A percentile compares a stretch with the other conserved stretches of the same genome.
Evolutionary conservation across 1,140 invertebrate genomes (phyloP).

Genomic region (Lordiphosa collinella): DNA sequence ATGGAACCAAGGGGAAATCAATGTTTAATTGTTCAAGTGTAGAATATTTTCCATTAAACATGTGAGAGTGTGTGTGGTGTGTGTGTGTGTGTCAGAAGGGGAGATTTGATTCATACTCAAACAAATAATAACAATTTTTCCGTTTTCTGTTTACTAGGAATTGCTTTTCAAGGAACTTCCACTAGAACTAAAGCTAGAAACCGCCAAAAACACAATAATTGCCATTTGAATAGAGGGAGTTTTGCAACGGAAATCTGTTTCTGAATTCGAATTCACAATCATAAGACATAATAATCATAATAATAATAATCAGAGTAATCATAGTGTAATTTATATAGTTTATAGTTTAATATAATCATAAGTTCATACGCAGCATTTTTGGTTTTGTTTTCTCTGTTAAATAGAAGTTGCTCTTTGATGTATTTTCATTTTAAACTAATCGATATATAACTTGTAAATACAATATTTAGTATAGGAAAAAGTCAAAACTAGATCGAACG

Average conservation of each 20-base stretch:
- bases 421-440: conserved; percentile 3
- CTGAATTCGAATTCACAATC: conserved; percentile 10
- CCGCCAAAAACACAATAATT: too few species aligned
- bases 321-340: conserved; percentile 64
- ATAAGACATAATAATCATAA: conserved; percentile 32
- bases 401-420: conserved; percentile 35
- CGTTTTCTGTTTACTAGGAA: conserved; percentile 3
- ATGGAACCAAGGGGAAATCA: too few species aligned
- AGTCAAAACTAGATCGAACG: too few species aligned
- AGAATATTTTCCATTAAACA: too few species aligned
- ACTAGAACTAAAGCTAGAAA: conserved; percentile 21
- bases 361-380: conserved; percentile 78
- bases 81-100: neutral
- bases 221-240: neutral
- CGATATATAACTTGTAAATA: conserved; percentile 5
- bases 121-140: conserved; percentile 1
- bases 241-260: conserved; percentile 26
- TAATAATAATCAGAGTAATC: conserved; percentile 36
- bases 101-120: neutral
- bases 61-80: conserved; percentile 1
- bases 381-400: conserved; percentile 38
- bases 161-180: conserved; percentile 20
- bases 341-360: conserved; percentile 73
- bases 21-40: too few species aligned
- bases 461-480: neutral